Evolutionary conservation across 2,113 vertebrate species (phyloP).

Genomic region (Electrona antarctica): DNA sequence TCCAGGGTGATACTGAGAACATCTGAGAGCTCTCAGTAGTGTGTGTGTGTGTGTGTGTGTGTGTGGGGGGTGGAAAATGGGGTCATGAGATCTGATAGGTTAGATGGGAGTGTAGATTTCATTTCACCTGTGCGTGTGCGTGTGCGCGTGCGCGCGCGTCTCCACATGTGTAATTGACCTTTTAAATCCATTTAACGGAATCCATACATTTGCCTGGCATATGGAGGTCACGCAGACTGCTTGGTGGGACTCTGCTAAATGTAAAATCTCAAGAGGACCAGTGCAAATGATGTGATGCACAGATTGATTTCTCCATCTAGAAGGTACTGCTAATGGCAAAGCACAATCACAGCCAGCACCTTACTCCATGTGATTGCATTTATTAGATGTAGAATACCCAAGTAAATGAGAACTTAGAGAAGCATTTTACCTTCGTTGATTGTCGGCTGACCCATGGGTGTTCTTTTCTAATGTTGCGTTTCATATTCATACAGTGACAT

Average conservation of each 20-base stretch:
- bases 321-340: background rate
- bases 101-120: constrained; percentile 37
- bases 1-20: constrained; percentile 64
- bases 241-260: background rate
- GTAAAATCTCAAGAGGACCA: background rate
- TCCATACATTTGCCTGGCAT: constrained; percentile 31
- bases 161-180: constrained; percentile 39
- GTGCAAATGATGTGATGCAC: background rate
- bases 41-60: constrained; percentile 30
- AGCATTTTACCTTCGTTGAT: background rate
- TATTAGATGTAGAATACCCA: background rate
- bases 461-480: background rate
- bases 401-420: background rate
- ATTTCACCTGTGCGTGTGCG: constrained; percentile 36
- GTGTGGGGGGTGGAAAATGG: constrained; percentile 52
- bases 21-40: constrained; percentile 55
- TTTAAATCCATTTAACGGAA: constrained; percentile 36
- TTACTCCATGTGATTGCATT: background rate
- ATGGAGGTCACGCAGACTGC: background rate
- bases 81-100: constrained; percentile 42
- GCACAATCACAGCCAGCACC: background rate
- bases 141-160: constrained; percentile 10
- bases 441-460: background rate
- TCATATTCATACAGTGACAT: background rate
- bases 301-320: background rate